Evolutionary conservation across 2,888 invertebrate genomes (phyloP), one percentile per base, ranked within the genome.

Genomic region (Nycteola revayana): DNA sequence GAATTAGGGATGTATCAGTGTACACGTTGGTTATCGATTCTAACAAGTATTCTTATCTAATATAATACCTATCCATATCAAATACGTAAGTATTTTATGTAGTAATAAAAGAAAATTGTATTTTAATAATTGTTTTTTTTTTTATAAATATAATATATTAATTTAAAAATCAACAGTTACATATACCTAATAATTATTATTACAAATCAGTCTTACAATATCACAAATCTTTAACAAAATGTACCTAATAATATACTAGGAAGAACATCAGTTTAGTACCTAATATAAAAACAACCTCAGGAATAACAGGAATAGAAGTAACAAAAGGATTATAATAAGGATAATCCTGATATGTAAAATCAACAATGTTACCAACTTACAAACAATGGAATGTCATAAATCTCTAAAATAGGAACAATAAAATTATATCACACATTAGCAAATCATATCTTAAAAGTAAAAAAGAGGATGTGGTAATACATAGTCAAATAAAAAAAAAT

Each of bases 201-300:
- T n/a, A n/a, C n/a, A n/a, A 35, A 36, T 36, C 27, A 36, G 36
- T 36, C 36, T 36, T 27, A 31, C 31, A 36, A 32, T 36, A 36
- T 31, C 36, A 35, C 35, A 35, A 7, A 28, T 8, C 26, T 27
- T 27, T 27, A 34, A 33, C n/a, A n/a, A n/a, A n/a, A n/a, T n/a
- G n/a, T n/a, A n/a, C n/a, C n/a, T n/a, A n/a, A n/a, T n/a, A n/a
- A n/a, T n/a, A n/a, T n/a, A n/a, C n/a, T n/a, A n/a, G n/a, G n/a
- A n/a, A n/a, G n/a, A n/a, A n/a, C n/a, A n/a, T n/a, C n/a, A n/a
- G n/a, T n/a, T n/a, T n/a, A n/a, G n/a, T n/a, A n/a, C n/a, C n/a
- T n/a, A n/a, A n/a, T n/a, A n/a, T n/a, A n/a, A n/a, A n/a, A n/a
- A n/a, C n/a, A n/a, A n/a, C n/a, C n/a, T n/a, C n/a, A n/a, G n/a